Conservation (phyloP, 1,140 invertebrate genomes). For the Cepaea nemoralis region DNA sequence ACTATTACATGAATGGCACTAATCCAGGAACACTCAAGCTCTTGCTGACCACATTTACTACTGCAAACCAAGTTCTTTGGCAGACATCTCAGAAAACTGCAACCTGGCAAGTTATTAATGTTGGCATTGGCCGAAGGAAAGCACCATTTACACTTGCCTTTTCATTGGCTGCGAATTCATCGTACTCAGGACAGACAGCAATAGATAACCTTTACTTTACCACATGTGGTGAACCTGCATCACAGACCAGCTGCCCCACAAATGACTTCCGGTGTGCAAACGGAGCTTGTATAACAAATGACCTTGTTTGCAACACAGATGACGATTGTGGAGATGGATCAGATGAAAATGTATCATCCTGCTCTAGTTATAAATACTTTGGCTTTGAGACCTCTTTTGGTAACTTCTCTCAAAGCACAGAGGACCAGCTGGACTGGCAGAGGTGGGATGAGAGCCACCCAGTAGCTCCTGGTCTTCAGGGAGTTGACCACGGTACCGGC, state of each 20-base stretch:
- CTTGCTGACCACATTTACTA: constrained; percentile 41
- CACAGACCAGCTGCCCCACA: constrained; percentile 15
- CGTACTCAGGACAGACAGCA: constrained; percentile 78
- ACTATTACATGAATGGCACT: constrained; percentile 81
- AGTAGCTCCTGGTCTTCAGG: constrained; percentile 52
- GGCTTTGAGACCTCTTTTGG: constrained; percentile 59
- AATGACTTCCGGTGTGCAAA: constrained; percentile 63
- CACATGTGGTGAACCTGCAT: constrained; percentile 55
- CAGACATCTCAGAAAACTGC: constrained; percentile 43
- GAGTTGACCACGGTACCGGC: constrained; percentile 59
- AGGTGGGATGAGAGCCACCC: constrained; percentile 39
- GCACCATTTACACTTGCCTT: constrained; percentile 39
- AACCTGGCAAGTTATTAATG: constrained; percentile 28
- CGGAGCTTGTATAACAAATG: constrained; percentile 59
- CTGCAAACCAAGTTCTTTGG: constrained; percentile 47
- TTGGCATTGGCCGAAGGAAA: constrained; percentile 42
- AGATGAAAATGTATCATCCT: constrained; percentile 82
- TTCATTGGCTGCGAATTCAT: neutral
- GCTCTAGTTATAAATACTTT: constrained; percentile 17
- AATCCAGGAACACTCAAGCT: constrained; percentile 50
- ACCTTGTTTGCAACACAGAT: constrained; percentile 74
- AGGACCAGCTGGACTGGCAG: constrained; percentile 64
- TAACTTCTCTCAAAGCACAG: constrained; percentile 46
- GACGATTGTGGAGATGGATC: constrained; percentile 94
- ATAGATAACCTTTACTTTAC: constrained; percentile 81